These are phyloP conservation scores for Pegoplata infirma DNA, from an alignment of 2,888 invertebrate species.

Conservation along the genomic window DNA sequence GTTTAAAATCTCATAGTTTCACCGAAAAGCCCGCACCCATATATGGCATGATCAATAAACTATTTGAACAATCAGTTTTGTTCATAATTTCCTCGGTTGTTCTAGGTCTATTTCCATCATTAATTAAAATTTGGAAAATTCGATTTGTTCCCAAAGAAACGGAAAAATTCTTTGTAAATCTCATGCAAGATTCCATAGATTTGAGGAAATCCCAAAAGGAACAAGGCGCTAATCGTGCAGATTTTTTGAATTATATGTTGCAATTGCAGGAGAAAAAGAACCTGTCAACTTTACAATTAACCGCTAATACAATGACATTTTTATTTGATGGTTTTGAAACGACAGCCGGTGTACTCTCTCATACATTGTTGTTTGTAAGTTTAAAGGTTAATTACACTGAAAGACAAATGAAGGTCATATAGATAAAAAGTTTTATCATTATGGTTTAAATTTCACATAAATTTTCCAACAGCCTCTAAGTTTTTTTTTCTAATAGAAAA, in stretches of 20 bases:
- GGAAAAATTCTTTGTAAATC: slow-evolving; percentile 76
- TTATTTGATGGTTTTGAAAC: slow-evolving; percentile 74
- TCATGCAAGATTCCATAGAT: slow-evolving; percentile 69
- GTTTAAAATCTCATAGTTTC: slow-evolving; percentile 77
- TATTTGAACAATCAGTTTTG: slow-evolving; percentile 70
- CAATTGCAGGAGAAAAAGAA: slow-evolving; percentile 72
- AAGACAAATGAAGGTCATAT: too few relatives aligned
- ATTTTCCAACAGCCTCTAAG: too few relatives aligned
- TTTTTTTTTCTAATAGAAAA: too few relatives aligned
- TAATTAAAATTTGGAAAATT: slow-evolving; percentile 67
- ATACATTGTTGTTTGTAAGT: slow-evolving; percentile 68
- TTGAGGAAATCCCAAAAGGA: slow-evolving; percentile 63
- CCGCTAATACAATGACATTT: slow-evolving; percentile 73
- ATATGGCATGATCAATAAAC: slow-evolving; percentile 68
- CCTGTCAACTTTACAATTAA: slow-evolving; percentile 64
- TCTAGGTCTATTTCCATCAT: slow-evolving; percentile 69
- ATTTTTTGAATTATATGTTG: slow-evolving; percentile 73
- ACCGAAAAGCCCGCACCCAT: slow-evolving; percentile 70
- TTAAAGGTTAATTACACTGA: neutral
- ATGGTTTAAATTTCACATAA: too few relatives aligned
- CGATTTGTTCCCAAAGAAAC: slow-evolving; percentile 80
- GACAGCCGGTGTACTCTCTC: slow-evolving; percentile 68
- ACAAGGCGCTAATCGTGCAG: slow-evolving; percentile 67
- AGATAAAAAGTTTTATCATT: too few relatives aligned
- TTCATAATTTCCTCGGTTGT: slow-evolving; percentile 66